Evolutionary conservation across 2,113 vertebrate genomes (phyloP).

Genomic region (Petrocephalus microphthalmus): DNA sequence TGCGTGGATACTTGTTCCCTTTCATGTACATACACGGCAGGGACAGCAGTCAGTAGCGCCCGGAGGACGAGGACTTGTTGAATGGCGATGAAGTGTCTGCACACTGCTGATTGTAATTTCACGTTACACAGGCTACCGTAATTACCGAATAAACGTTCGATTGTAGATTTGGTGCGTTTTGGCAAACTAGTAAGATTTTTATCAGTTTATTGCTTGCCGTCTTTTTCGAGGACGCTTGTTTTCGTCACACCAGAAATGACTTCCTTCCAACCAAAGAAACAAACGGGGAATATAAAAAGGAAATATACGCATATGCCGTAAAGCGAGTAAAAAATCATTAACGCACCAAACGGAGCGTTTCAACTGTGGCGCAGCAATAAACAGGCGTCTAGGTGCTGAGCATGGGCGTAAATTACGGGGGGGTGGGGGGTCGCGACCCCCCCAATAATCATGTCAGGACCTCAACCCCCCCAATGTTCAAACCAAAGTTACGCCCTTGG

Average conservation of each 20-base stretch:
- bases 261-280: not conserved
- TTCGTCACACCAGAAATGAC: not conserved
- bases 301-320: not conserved
- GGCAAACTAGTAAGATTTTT: not conserved
- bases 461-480: too few species aligned
- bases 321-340: not conserved
- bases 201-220: not conserved
- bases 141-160: not conserved
- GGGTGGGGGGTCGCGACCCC: too few species aligned
- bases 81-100: not conserved
- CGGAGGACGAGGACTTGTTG: not conserved
- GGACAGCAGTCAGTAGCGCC: not conserved
- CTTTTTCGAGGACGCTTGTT: not conserved
- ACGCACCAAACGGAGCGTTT: not conserved
- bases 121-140: not conserved
- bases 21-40: not conserved
- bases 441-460: too few species aligned
- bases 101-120: not conserved
- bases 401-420: too few species aligned
- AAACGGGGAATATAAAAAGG: not conserved
- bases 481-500: too few species aligned
- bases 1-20: not conserved
- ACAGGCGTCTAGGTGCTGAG: not conserved
- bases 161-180: not conserved
- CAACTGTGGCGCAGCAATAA: not conserved